Evolutionary conservation across 2,888 invertebrate genomes (phyloP), one percentile per base, ranked within the genome.

Genomic region (Ethmia dodecea): DNA sequence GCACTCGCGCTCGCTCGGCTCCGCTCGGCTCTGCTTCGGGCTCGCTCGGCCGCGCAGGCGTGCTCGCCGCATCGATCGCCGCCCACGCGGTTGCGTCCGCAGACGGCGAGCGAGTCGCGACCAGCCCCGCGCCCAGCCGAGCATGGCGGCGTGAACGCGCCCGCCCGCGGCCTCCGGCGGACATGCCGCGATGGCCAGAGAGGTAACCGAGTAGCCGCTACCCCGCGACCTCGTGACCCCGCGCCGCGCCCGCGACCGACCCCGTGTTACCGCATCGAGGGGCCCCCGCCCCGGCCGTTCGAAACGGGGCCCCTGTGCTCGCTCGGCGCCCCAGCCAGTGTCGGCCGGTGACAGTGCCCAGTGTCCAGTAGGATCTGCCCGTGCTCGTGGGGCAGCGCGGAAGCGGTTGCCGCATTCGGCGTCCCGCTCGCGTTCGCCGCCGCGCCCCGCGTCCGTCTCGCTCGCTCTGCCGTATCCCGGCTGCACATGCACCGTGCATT

Each of bases 121-220:
- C 70, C 60, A n/a, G n/a, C 9, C 77, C 78, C 77, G 75, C 78
- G 77, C 77, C 71, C 63, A 69, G 76, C 75, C 65, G 71, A 74
- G 68, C 73, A 81, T 83, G 84, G 84, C 84, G 84, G 83, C 84
- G 84, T 84, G 83, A 84, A 70, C 78, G 75, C 78, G 84, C 81
- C 73, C 73, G 69, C 75, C 78, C 87, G 87, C 88, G 84, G 84
- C 86, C 86, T 86, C 88, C 88, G 84, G 83, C 83, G 79, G 80
- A 87, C 86, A 90, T 90, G 90, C 89, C 89, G 90, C 90, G 89
- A 90, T 90, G 90, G 90, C 90, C 89, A 90, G 90, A 89, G 90
- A 90, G 90, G 89, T 90, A 89, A 80, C 71, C 67, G 2, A 5
- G 12, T 10, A 10, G 53, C 47, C 53, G 45, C 54, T 6, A 6